A percentile compares a stretch with the other conserved stretches of the same genome.
Conservation (phyloP, 1,140 invertebrate genomes). For the Holcopasites calliopsidis region DNA sequence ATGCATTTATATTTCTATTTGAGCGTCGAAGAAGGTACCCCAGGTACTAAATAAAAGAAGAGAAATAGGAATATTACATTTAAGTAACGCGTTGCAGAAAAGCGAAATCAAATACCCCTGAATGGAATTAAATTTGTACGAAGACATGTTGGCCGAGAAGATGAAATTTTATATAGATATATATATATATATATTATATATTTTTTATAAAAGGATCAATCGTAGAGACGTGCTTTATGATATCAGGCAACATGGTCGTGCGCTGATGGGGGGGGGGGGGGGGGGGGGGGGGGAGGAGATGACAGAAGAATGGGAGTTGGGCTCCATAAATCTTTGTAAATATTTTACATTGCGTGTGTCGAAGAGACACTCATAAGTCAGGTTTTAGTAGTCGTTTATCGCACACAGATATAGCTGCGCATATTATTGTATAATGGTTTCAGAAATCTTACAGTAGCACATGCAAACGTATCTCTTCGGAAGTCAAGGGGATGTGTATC, state of each 20-base stretch:
- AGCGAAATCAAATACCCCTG: conserved; percentile 49
- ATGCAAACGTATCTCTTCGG: conserved; percentile 36
- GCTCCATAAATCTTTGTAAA: conserved; percentile 59
- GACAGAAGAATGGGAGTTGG: conserved; percentile 31
- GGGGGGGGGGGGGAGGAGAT: neutral
- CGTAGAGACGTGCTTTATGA: conserved; percentile 33
- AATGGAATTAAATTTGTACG: conserved; percentile 57
- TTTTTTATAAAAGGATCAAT: conserved; percentile 64
- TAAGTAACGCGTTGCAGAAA: conserved; percentile 43
- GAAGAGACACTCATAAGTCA: conserved; percentile 35
- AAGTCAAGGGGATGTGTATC: conserved; percentile 49
- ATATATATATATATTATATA: conserved; percentile 57
- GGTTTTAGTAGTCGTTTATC: conserved; percentile 49
- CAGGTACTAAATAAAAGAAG: conserved; percentile 30
- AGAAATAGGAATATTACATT: conserved; percentile 33
- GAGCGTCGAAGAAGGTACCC: conserved; percentile 7
- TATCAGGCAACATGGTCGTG: conserved; percentile 33
- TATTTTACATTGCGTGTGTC: conserved; percentile 63
- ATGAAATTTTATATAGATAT: conserved; percentile 61
- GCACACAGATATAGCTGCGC: conserved; percentile 41
- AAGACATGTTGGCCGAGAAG: conserved; percentile 45
- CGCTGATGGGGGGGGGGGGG: neutral
- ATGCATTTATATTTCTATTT: conserved; percentile 64
- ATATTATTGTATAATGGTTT: conserved; percentile 57
- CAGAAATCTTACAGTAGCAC: conserved; percentile 47